Conservation (phyloP, 2,113 vertebrate genomes). For the Varanus salvator region DNA sequence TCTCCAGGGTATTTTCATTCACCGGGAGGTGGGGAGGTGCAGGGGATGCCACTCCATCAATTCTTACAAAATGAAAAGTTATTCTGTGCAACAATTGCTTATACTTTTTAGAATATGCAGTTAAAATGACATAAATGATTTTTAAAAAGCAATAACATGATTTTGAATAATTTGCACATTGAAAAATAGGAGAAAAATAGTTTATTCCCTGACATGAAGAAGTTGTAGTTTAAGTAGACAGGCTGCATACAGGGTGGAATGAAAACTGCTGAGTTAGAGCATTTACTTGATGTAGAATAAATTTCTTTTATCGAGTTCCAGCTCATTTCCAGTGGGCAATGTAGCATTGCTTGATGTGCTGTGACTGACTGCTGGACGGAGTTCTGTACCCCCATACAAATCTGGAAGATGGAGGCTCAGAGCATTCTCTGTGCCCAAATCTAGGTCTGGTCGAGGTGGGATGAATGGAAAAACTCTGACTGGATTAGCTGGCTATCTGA, state of each 20-base stretch:
- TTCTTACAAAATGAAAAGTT: constrained; percentile 1
- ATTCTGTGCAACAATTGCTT: neutral
- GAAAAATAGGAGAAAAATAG: neutral
- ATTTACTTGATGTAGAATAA: neutral
- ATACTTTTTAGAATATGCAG: neutral
- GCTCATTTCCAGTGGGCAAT: neutral
- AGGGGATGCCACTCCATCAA: neutral
- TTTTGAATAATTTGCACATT: neutral
- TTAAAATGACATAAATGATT: neutral
- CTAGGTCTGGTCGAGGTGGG: neutral
- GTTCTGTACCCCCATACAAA: neutral
- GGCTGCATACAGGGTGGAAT: neutral
- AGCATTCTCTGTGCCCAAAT: neutral
- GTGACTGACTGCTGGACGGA: neutral
- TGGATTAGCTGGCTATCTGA: neutral
- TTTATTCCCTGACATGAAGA: neutral
- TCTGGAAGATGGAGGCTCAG: neutral
- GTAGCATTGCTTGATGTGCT: neutral
- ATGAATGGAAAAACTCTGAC: neutral
- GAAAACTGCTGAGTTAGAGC: neutral
- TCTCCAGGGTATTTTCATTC: neutral
- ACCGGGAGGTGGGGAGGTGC: neutral
- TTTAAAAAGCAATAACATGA: neutral
- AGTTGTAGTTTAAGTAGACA: neutral
- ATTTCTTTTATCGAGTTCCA: neutral